Evolutionary conservation across 2,888 invertebrate species (phyloP), one percentile per base, ranked within the genome.

Genomic region (Hypolimnas misippus): DNA sequence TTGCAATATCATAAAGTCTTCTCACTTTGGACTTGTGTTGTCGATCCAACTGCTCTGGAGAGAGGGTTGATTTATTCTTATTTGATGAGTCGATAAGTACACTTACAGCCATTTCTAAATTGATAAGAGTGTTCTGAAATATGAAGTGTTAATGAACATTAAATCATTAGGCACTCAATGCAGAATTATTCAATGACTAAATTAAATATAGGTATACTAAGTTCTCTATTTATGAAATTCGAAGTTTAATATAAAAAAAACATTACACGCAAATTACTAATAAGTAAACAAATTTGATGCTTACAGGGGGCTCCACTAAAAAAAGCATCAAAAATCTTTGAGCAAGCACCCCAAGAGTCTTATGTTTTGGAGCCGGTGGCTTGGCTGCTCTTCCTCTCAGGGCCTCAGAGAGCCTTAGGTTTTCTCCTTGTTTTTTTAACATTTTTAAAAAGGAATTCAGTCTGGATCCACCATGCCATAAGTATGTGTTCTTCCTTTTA

Each of bases 1-100:
- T 96, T 63, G 96, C 96, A 73, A 96, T 96, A 81, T 96, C 96
- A 83, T 96, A 96, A 31, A 96, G 90, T 69, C 96, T 92, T 65
- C 96, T 92, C 66, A 95, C 94, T 90, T 95, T 95, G 31, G 95
- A 95, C 88, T 94, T 92, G 83, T 93, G 93, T 73, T 93, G 92
- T 19, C 93, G 91, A 68, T 92, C 92, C 67, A 84, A 82, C 72
- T 91, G 91, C 71, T 92, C 90, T 0, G 90, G 91, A 19, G 93
- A 93, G 38, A 93, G 82, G 61, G 86, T 83, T 19, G 88, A 82
- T 76, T 93, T 93, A 65, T 92, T 94, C 71, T 86, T 91, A 67
- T 73, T 82, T 31, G 88, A 81, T 55, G 86, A 87, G 71, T 91
- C 92, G 72, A 95, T 93, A 61, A 95, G 87, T 68, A 95, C 93